Evolutionary conservation across 2,797 vertebrate genomes (phyloP).

Genomic region (Hemitrygon akajei): DNA sequence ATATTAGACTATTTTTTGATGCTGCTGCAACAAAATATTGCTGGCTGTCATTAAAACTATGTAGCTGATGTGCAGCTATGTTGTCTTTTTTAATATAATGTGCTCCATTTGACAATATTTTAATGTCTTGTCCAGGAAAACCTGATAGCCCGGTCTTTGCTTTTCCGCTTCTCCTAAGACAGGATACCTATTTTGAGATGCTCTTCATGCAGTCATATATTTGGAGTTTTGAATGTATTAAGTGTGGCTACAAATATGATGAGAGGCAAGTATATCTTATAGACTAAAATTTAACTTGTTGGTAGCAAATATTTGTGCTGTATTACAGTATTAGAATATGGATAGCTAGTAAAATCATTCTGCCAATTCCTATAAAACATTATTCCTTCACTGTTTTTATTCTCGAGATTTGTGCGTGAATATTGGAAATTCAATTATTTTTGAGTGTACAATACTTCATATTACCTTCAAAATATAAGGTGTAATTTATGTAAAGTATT

Average conservation of each 20-base stretch:
- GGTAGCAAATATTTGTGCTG: not conserved
- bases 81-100: not conserved
- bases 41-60: not conserved
- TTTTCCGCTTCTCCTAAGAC: constrained; percentile 67
- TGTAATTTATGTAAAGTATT: not conserved
- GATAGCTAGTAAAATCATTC: not conserved
- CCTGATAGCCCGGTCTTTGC: constrained; percentile 80
- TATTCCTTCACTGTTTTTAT: too few species aligned
- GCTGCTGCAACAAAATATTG: not conserved
- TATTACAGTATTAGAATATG: not conserved
- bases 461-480: not conserved
- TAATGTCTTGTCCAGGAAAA: constrained; percentile 57
- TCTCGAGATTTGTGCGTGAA: not conserved
- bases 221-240: constrained; percentile 74
- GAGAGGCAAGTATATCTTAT: constrained; percentile 56
- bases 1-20: not conserved
- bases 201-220: constrained; percentile 68
- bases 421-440: constrained; percentile 1
- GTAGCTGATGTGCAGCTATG: not conserved
- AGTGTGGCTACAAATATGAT: constrained; percentile 63
- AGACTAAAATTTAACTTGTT: too few species aligned
- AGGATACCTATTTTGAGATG: constrained; percentile 61
- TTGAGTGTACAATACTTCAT: not conserved
- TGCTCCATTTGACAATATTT: not conserved
- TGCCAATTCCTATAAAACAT: too few species aligned